A percentile compares a stretch with the other conserved stretches of the same genome.
Evolutionary conservation across 2,113 vertebrate genomes (phyloP).

Genomic region (Theropithecus gelada): DNA sequence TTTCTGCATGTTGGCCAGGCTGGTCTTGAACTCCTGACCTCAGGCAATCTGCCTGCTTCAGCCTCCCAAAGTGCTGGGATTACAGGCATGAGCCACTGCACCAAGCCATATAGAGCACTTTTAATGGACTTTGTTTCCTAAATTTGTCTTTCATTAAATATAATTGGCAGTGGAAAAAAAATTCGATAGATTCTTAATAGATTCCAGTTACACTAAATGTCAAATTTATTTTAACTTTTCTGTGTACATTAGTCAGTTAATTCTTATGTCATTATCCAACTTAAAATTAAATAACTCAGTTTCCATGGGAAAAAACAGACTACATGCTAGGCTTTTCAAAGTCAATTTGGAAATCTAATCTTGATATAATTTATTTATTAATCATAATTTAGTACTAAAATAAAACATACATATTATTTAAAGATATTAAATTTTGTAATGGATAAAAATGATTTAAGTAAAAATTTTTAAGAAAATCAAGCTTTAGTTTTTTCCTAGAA

Average conservation of each 20-base stretch:
- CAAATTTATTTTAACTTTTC: conserved; percentile 19
- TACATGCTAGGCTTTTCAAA: background rate
- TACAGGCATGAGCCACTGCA: too few species aligned
- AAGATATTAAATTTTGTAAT: conserved; percentile 36
- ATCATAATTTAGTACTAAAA: conserved; percentile 46
- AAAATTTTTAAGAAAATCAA: conserved; percentile 47
- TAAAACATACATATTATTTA: conserved; percentile 19
- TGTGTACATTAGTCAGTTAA: background rate
- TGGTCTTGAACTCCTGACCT: too few species aligned
- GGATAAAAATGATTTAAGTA: conserved; percentile 43
- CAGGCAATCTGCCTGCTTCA: background rate
- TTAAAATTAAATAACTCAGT: conserved; percentile 56
- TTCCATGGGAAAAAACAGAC: background rate
- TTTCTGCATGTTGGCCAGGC: too few species aligned
- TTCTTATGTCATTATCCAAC: conserved; percentile 28
- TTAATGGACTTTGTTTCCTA: background rate
- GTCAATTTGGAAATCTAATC: conserved; percentile 28
- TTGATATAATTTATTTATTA: conserved; percentile 53
- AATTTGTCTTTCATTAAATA: background rate
- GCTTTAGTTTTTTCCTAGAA: background rate
- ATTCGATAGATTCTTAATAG: conserved; percentile 11
- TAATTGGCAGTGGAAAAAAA: background rate
- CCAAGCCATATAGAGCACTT: background rate
- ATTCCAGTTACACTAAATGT: background rate
- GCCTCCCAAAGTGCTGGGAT: too few species aligned